These are phyloP conservation scores for Dendrocopos noguchii DNA, from an alignment of 2,113 vertebrate genomes.

Conservation along the genomic window DNA sequence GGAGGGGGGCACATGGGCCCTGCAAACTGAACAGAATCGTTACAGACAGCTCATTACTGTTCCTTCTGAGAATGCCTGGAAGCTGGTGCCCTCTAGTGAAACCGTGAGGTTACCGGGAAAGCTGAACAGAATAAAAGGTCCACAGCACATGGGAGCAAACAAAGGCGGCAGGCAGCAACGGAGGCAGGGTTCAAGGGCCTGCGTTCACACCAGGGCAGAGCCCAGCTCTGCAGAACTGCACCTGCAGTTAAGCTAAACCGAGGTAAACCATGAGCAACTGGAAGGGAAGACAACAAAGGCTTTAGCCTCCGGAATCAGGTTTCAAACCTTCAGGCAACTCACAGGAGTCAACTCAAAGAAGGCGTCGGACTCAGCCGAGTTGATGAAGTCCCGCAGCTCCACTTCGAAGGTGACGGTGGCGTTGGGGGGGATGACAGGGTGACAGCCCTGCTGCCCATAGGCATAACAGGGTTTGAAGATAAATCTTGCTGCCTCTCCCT, in stretches of 20 bases:
- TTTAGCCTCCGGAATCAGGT: not conserved
- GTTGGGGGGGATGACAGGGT: conserved; percentile 83
- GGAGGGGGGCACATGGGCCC: not conserved
- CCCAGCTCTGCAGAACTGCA: not conserved
- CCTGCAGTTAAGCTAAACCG: not conserved
- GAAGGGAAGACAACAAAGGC: not conserved
- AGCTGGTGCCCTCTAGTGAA: conserved; percentile 52
- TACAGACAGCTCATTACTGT: not conserved
- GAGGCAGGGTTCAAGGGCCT: not conserved
- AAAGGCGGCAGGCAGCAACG: not conserved
- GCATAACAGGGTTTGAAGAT: conserved; percentile 85
- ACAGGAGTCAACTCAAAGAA: conserved; percentile 83
- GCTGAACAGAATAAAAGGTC: not conserved
- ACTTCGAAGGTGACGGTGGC: conserved; percentile 87
- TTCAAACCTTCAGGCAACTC: conserved; percentile 42
- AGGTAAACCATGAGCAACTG: accelerated
- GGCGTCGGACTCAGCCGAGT: conserved; percentile 82
- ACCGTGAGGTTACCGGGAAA: not conserved
- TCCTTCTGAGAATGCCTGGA: not conserved
- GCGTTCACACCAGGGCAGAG: not conserved
- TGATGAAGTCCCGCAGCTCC: conserved; percentile 87
- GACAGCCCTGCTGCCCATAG: conserved; percentile 87
- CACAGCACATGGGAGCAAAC: not conserved
- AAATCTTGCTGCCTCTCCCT: conserved; percentile 87
- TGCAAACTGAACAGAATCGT: not conserved